phyloP scores from a whole-genome alignment of 2,888 invertebrate species.

The Epirrita christyi region DNA sequence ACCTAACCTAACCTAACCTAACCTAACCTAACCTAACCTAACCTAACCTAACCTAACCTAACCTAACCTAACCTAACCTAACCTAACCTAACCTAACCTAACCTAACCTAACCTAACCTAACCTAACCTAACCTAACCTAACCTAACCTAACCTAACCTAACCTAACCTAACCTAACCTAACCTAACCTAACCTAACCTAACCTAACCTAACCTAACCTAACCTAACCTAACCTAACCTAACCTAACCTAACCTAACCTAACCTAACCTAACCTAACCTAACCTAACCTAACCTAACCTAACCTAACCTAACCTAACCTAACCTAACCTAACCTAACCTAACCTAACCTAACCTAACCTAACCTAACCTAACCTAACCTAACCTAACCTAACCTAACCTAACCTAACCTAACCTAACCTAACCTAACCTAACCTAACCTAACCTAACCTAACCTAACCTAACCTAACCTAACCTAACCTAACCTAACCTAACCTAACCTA shows the following conservation, averaged over 20 bases:
- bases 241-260: slow-evolving; percentile 1
- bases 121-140: slow-evolving; percentile 3
- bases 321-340: slow-evolving; percentile 3
- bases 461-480: slow-evolving; percentile 3
- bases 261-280: not conserved
- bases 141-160: slow-evolving; percentile 3
- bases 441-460: slow-evolving; percentile 3
- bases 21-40: slow-evolving; percentile 3
- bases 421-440: slow-evolving; percentile 3
- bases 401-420: slow-evolving; percentile 3
- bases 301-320: slow-evolving; percentile 3
- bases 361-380: slow-evolving; percentile 3
- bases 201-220: not conserved
- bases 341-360: slow-evolving; percentile 3
- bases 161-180: slow-evolving; percentile 3
- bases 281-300: slow-evolving; percentile 1
- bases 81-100: slow-evolving; percentile 3
- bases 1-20: slow-evolving; percentile 3
- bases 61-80: slow-evolving; percentile 3
- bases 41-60: slow-evolving; percentile 3
- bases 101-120: slow-evolving; percentile 3
- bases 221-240: not conserved
- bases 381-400: slow-evolving; percentile 3
- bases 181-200: not conserved
- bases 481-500: not conserved